These are phyloP conservation scores for Rotaria socialis DNA, from an alignment of 2,888 invertebrate species.

Conservation along the genomic window DNA sequence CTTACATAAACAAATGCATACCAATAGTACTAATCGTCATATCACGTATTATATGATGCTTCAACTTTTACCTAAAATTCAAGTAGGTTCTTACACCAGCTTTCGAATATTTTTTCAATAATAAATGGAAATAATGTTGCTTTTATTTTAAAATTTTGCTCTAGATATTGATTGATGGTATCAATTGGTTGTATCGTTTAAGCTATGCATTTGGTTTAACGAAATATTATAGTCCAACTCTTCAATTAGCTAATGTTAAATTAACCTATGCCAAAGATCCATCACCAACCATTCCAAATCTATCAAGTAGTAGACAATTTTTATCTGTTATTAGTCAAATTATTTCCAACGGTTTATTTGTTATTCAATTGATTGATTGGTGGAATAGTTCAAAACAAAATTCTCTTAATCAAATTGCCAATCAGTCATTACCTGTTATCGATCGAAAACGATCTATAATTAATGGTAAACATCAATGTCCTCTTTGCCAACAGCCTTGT, in stretches of 20 bases:
- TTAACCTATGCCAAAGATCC: background rate
- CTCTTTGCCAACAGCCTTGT: background rate
- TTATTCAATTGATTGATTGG: constrained; percentile 24
- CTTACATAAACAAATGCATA: background rate
- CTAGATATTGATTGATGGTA: background rate
- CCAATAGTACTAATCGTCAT: background rate
- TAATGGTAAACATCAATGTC: background rate
- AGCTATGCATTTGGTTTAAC: constrained; percentile 7
- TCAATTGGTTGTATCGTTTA: background rate
- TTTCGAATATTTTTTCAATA: background rate
- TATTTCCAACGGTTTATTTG: constrained; percentile 6
- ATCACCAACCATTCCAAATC: background rate
- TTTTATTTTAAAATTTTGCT: background rate
- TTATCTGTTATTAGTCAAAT: background rate
- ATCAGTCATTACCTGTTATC: background rate
- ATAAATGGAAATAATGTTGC: background rate
- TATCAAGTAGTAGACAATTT: background rate
- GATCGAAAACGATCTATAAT: background rate
- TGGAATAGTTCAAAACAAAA: background rate
- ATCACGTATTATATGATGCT: background rate
- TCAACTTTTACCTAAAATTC: constrained; percentile 1
- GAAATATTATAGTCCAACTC: constrained; percentile 27
- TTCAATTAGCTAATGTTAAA: constrained; percentile 1
- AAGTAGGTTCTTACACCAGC: background rate
- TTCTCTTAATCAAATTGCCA: background rate